A percentile compares a stretch with the other conserved stretches of the same genome.
Evolutionary conservation across 2,888 invertebrate species (phyloP).

Genomic region (Reticulitermes lucifugus): DNA sequence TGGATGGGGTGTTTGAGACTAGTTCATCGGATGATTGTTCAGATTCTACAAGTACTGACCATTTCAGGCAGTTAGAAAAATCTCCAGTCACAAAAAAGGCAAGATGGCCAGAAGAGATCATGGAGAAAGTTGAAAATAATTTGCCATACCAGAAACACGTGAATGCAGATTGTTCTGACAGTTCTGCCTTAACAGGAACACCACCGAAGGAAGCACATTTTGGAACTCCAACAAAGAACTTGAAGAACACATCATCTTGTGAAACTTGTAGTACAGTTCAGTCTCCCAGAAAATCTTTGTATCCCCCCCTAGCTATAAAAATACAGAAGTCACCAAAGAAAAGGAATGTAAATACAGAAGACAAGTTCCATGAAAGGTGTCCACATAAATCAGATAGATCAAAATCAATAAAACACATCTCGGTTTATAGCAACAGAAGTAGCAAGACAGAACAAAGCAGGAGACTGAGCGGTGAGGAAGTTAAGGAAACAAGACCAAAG

Average conservation of each 20-base stretch:
- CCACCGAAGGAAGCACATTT: background rate
- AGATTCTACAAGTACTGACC: background rate
- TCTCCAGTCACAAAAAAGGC: background rate
- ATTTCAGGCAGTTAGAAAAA: background rate
- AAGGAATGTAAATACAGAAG: background rate
- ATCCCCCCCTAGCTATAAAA: background rate
- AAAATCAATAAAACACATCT: background rate
- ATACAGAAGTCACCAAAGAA: slow-evolving; percentile 13
- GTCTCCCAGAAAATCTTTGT: background rate
- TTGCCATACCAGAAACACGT: background rate
- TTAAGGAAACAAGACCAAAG: background rate
- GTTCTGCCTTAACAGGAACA: background rate
- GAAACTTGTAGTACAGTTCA: background rate
- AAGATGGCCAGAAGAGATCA: background rate
- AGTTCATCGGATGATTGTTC: slow-evolving; percentile 42
- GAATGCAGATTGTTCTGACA: background rate
- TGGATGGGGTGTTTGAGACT: slow-evolving; percentile 37
- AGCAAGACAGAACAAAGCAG: background rate
- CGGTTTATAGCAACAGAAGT: background rate
- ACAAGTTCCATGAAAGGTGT: background rate
- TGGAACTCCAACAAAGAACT: background rate
- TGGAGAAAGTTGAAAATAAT: background rate
- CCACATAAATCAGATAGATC: background rate
- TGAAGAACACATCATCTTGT: background rate
- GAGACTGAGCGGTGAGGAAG: background rate